Evolutionary conservation across 2,797 vertebrate species (phyloP).

Genomic region (Eptatretus atami): DNA sequence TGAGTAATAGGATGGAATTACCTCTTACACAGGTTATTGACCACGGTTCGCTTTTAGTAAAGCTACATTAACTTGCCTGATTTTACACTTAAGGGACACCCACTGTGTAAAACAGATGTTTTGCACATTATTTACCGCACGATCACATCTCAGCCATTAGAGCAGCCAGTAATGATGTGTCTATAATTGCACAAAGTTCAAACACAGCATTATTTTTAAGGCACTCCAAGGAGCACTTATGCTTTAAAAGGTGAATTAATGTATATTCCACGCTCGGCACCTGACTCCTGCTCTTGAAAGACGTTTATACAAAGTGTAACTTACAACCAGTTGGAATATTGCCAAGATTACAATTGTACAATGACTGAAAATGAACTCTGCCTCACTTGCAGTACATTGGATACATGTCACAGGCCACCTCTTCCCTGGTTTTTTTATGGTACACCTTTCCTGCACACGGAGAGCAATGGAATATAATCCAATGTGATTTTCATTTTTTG

Average conservation of each 20-base stretch:
- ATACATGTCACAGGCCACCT: too few species aligned
- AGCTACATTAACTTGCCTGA: slow-evolving; percentile 5
- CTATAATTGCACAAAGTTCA: slow-evolving; percentile 3
- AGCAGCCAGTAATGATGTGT: not conserved
- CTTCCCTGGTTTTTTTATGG: too few species aligned
- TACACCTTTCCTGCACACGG: too few species aligned
- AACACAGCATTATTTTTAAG: slow-evolving; percentile 6
- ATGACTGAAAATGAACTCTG: too few species aligned
- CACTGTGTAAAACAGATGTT: slow-evolving; percentile 5
- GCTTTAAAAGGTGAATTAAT: slow-evolving; percentile 3
- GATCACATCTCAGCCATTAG: not conserved
- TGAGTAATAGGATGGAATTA: slow-evolving; percentile 1
- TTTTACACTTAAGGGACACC: slow-evolving; percentile 2
- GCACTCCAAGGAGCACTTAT: slow-evolving; percentile 3
- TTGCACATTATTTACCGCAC: slow-evolving; percentile 3
- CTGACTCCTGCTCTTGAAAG: too few species aligned
- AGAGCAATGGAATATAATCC: too few species aligned
- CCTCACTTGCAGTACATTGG: too few species aligned
- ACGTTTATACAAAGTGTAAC: too few species aligned
- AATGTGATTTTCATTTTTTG: too few species aligned
- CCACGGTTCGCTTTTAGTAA: slow-evolving; percentile 4
- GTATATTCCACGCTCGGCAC: not conserved
- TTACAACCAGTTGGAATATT: too few species aligned
- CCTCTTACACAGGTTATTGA: slow-evolving; percentile 3
- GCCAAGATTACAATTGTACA: too few species aligned